A percentile compares a stretch with the other conserved stretches of the same genome.
phyloP scores from a whole-genome alignment of 1,140 invertebrate genomes.

The Plectrocnemia conspersa region DNA sequence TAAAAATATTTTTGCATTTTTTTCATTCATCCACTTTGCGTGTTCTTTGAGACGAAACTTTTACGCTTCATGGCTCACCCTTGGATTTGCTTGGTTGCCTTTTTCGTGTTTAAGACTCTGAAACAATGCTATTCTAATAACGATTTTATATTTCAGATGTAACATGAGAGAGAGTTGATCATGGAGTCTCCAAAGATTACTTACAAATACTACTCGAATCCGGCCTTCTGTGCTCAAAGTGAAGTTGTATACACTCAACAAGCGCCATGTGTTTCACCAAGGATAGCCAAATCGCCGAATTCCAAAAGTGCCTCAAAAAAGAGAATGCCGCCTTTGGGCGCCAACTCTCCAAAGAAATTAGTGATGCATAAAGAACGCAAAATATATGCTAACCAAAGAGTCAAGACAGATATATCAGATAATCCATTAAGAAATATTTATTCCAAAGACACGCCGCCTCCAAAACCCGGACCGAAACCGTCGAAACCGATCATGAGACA shows the following conservation, averaged over 20 bases:
- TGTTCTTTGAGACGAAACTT: too few species aligned
- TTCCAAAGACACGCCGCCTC: conserved; percentile 22
- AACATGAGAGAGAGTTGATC: too few species aligned
- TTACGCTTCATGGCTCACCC: too few species aligned
- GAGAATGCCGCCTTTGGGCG: conserved; percentile 44
- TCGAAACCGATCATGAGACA: not conserved
- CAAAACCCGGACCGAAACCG: conserved; percentile 29
- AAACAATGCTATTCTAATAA: too few species aligned
- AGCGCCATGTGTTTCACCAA: conserved; percentile 40
- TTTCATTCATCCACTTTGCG: too few species aligned
- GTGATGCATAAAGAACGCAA: conserved; percentile 31
- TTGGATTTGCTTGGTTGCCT: too few species aligned
- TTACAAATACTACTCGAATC: conserved; percentile 65
- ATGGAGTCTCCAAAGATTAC: conserved; percentile 52
- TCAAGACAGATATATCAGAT: conserved; percentile 50
- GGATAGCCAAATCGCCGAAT: conserved; percentile 38
- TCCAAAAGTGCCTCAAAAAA: conserved; percentile 23
- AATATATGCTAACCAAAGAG: conserved; percentile 40
- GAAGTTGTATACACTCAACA: conserved; percentile 56
- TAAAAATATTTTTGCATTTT: too few species aligned
- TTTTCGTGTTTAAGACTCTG: too few species aligned
- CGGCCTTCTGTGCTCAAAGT: conserved; percentile 70
- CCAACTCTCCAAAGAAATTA: conserved; percentile 42
- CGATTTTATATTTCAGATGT: too few species aligned
- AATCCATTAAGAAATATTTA: conserved; percentile 43